Base-by-base conservation (phyloP, 2,797 vertebrate genomes). In the Nothura maculosa region DNA sequence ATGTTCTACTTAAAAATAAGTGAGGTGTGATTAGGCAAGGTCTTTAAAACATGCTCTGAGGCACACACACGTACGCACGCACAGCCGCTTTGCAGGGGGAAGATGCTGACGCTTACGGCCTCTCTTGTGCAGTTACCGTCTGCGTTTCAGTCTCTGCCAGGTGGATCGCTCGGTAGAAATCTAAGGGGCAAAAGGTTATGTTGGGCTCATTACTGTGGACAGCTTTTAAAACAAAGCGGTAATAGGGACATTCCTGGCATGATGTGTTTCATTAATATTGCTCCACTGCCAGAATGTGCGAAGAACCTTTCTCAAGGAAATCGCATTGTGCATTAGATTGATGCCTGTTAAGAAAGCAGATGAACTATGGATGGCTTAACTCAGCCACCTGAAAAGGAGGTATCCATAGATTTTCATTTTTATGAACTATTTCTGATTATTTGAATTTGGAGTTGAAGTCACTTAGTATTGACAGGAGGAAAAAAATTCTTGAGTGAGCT, bases 1-100 rank as follows among this genome's bases (percentile, higher is more conserved):
- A 99, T 99, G 99, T 98, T 96, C 93, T 96, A 96, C 98, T 96
- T 98, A 98, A 97, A 97, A 97, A 98, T 97, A 94, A 97, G 97
- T 98, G 98, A 99, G 98, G 98, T 98, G 98, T 97, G 98, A 99
- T 98, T 96, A 50, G 89, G 94, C 94, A 94, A 92, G 96, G 91
- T 93, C 90, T 95, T 95, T 96, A 96, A 96, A 96, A 93, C 87
- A 67, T 10, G 74, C 50, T 0, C 87, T 91, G 73, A 95, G 79
- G 36, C 68, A 78, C 78, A 90, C 74, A 92, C 82, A 58, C 61
- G 38, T 1, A 1, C 69, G 72, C 78, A 81, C 6, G 19, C 84
- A 78, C 13, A 15, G 72, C 48, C 13, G 67, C 80, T 73, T 91
- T 64, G 90, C 83, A 93, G 62, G 89, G 55, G 75, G 92, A 96